Conservation (phyloP, 2,888 invertebrate species). For the Epirrhoe alternata region DNA sequence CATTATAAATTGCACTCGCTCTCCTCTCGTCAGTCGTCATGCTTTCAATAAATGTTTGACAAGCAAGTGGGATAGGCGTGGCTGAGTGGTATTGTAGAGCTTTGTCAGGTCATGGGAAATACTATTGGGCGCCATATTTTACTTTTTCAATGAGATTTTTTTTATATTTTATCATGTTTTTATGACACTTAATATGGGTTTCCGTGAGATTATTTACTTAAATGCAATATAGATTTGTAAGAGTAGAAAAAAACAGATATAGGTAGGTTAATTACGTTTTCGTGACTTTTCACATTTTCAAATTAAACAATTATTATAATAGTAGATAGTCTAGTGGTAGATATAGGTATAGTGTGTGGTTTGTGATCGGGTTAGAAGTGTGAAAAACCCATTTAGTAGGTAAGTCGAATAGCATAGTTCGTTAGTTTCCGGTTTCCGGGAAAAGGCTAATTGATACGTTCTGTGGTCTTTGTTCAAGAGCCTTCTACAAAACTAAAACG, state of each 20-base stretch:
- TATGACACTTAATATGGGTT: too few species aligned
- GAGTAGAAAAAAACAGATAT: too few species aligned
- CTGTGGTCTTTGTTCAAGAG: neutral
- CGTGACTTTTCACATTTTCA: too few species aligned
- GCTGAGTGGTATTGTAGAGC: conserved; percentile 17
- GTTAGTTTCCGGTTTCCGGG: neutral
- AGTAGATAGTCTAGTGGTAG: neutral
- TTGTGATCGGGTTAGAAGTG: conserved; percentile 1
- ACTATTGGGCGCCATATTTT: too few species aligned
- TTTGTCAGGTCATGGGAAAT: neutral
- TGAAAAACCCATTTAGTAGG: neutral
- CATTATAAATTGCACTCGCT: conserved; percentile 29
- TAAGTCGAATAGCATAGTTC: neutral
- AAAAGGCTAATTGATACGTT: neutral
- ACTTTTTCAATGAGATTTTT: too few species aligned
- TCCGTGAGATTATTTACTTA: too few species aligned
- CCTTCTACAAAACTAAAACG: conserved; percentile 1
- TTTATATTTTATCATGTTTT: too few species aligned
- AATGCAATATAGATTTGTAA: too few species aligned
- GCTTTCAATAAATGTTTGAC: conserved; percentile 38
- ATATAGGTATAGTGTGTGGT: neutral
- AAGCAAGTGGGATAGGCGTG: conserved; percentile 20
- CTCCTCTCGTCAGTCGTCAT: conserved; percentile 31
- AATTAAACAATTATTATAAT: neutral
- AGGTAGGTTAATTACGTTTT: too few species aligned